These are phyloP conservation scores for Bradypodion ventrale DNA, from an alignment of 2,797 vertebrate genomes.

Conservation along the genomic window DNA sequence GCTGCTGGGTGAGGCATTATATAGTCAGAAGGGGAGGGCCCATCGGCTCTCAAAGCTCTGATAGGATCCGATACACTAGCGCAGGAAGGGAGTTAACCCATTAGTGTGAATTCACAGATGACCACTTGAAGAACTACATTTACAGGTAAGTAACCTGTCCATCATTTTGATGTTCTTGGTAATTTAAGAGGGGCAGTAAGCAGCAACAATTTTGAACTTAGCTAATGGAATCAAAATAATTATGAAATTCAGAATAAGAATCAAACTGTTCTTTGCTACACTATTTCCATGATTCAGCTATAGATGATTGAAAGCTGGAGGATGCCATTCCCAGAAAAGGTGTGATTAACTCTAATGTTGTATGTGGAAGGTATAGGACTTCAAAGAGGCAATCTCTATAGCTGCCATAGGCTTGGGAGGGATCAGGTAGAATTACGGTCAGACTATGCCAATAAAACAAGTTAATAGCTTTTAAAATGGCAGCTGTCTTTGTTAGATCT, in stretches of 20 bases:
- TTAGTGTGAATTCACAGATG: too few species aligned
- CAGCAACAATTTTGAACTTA: slow-evolving; percentile 33
- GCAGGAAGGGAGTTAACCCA: too few species aligned
- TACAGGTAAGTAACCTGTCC: too few species aligned
- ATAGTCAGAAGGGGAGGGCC: too few species aligned
- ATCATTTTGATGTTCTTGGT: background rate
- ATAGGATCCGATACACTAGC: too few species aligned
- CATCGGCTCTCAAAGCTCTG: too few species aligned
- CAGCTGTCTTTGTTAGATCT: slow-evolving; percentile 59
- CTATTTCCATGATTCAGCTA: slow-evolving; percentile 59
- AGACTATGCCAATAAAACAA: slow-evolving; percentile 71
- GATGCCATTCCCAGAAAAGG: slow-evolving; percentile 62
- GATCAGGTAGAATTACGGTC: slow-evolving; percentile 71
- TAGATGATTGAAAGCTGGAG: slow-evolving; percentile 63
- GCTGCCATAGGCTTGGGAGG: slow-evolving; percentile 83
- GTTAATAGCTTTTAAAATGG: slow-evolving; percentile 59
- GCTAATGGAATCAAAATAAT: slow-evolving; percentile 45
- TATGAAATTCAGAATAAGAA: slow-evolving; percentile 50
- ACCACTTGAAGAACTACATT: too few species aligned
- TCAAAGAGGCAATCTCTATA: slow-evolving; percentile 74
- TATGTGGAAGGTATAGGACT: slow-evolving; percentile 66
- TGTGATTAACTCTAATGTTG: slow-evolving; percentile 65
- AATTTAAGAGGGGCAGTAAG: slow-evolving; percentile 32
- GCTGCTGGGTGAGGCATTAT: too few species aligned
- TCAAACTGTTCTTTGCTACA: slow-evolving; percentile 65